Base-by-base conservation (phyloP, 1,140 invertebrate species). In the Camponotus pennsylvanicus region DNA sequence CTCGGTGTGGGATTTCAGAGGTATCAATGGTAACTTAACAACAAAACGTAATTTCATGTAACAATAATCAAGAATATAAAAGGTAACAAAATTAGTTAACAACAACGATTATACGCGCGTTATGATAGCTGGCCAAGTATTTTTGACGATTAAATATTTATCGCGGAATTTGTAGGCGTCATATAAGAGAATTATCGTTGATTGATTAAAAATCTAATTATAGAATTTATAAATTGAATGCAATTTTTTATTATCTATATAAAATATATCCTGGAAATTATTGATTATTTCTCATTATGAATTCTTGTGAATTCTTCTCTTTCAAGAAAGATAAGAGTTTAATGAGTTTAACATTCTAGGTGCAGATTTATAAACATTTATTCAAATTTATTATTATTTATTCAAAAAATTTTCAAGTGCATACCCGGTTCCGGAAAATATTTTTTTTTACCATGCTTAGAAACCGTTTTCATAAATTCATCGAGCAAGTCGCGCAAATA, bases 11-110 rank as follows among this genome's bases (percentile, higher is more conserved):
- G n/a, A 3, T 75, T 80, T 73, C 8, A 42, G 78, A 70, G 66
- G 64, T 80, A 80, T 70, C 69, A 83, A 83, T 42, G 79, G 69
- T 83, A 83, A 82, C 67, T 61, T 45, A 82, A 83, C 79, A 83
- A 83, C 18, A 52, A 6, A 83, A 83, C 13, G 32, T 13, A 83
- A 73, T 73, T 73, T 83, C 13, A 13, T 52, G n/a, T 61, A 83
- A 83, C 69, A 83, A 73, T 61, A 83, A 63, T n/a, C 79, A 80
- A 73, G 34, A 40, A 37, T 15, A 59, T 7, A 32, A 45, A 45
- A 52, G 15, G 3, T 75, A 83, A 83, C 79, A 83, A 83, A 7
- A 61, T 73, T 18, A 61, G 13, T 37, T 83, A 83, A 83, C 69
- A 83, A 83, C 37, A 83, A 83, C 79, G 59, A 82, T 73, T 61